Evolutionary conservation across 1,140 invertebrate genomes (phyloP).

Genomic region (Drosophila sturtevanti): DNA sequence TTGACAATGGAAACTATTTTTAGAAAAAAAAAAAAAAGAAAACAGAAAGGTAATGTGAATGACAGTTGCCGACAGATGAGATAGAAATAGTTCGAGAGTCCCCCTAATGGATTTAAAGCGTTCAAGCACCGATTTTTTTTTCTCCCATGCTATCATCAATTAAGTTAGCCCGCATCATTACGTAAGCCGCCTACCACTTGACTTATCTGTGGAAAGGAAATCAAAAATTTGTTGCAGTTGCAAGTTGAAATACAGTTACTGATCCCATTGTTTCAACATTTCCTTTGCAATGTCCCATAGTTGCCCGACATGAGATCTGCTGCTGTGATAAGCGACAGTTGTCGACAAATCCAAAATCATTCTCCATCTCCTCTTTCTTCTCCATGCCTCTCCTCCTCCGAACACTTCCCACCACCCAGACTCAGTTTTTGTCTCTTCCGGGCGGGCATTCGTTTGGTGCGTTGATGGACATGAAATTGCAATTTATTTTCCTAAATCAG

Average conservation of each 20-base stretch:
- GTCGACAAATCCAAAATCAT: slow-evolving; percentile 19
- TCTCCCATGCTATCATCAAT: too few relatives aligned
- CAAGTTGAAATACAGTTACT: slow-evolving; percentile 37
- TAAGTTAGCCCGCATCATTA: slow-evolving; percentile 65
- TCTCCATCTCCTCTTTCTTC: background rate
- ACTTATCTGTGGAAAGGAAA: slow-evolving; percentile 55
- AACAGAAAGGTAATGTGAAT: background rate
- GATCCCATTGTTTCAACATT: slow-evolving; percentile 62
- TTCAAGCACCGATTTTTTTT: slow-evolving; percentile 9
- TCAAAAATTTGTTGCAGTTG: slow-evolving; percentile 46
- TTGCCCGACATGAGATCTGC: slow-evolving; percentile 34
- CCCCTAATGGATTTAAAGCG: slow-evolving; percentile 41
- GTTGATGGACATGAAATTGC: slow-evolving; percentile 79
- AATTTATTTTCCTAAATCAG: slow-evolving; percentile 75
- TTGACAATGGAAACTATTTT: slow-evolving; percentile 34
- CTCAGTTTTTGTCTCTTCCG: background rate
- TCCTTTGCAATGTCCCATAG: slow-evolving; percentile 25
- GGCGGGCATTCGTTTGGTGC: slow-evolving; percentile 14
- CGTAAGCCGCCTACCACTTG: slow-evolving; percentile 40
- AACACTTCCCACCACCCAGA: background rate
- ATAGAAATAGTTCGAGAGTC: background rate
- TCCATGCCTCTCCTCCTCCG: background rate
- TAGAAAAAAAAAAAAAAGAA: background rate
- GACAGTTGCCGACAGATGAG: background rate
- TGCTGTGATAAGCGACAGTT: slow-evolving; percentile 49